Evolutionary conservation across 2,888 invertebrate genomes (phyloP).

Genomic region (Micoletzkya japonica): DNA sequence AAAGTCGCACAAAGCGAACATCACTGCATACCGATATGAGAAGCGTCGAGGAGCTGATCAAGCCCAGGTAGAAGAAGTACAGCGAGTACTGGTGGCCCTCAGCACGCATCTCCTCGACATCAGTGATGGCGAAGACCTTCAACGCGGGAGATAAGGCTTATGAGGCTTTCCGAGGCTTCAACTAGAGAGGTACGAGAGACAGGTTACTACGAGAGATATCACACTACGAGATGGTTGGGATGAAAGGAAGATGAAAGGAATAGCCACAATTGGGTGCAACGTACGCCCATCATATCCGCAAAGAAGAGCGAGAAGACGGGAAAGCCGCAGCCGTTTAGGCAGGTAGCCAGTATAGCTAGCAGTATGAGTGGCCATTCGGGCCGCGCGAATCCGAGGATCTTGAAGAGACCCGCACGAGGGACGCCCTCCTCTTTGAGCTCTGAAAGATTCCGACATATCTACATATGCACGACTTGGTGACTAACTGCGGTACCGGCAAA

Average conservation of each 20-base stretch:
- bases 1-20: too few species aligned
- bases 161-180: too few species aligned
- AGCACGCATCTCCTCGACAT: not conserved
- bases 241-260: not conserved
- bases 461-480: too few species aligned
- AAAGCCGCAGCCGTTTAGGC: not conserved
- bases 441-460: too few species aligned
- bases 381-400: not conserved
- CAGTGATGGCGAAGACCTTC: not conserved
- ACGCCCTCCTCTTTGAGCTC: slow-evolving; percentile 15
- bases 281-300: not conserved
- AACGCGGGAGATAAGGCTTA: not conserved
- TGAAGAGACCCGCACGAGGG: not conserved
- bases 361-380: not conserved
- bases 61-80: slow-evolving; percentile 1
- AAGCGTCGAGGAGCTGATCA: not conserved
- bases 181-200: too few species aligned
- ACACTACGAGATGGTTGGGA: too few species aligned
- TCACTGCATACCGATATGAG: not conserved
- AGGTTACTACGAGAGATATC: too few species aligned
- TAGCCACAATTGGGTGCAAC: too few species aligned
- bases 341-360: not conserved
- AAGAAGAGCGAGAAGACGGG: slow-evolving; percentile 16
- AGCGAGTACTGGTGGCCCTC: not conserved
- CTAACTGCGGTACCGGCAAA: too few species aligned